Evolutionary conservation across 2,797 vertebrate species (phyloP), one percentile per base, ranked within the genome.

Genomic region (Anolis apletophallus): DNA sequence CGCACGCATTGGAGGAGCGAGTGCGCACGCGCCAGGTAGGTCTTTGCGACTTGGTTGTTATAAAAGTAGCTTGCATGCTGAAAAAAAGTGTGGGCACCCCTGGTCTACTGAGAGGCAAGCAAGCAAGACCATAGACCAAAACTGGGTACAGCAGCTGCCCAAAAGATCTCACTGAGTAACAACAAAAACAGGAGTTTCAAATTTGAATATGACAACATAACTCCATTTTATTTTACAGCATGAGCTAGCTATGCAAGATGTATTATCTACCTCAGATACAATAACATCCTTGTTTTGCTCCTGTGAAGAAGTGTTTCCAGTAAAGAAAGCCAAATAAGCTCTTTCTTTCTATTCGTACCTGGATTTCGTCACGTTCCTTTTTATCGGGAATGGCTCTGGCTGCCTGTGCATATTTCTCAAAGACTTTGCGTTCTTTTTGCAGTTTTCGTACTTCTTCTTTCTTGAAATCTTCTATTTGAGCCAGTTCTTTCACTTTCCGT

Each of bases 361-460:
- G 98, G 90, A 99, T 99, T 95, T 99, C 98, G 93, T 98, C 98
- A 19, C 98, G 97, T 82, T 99, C 98, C 89, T 97, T 98, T 95
- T 98, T 99, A 96, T 99, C 98, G 3, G 98, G 99, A n/a, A 98
- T 95, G 77, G 97, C 97, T 95, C 98, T 97, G 52, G 96, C 97
- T 3, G 97, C 97, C 40, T 95, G 93, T 1, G 96, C 93, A 8
- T 99, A 98, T 81, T 97, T 99, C 94, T 99, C 98, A 95, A 99
- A 99, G 91, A 99, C 93, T 95, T 96, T 98, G 17, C 97, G 97
- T 73, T 99, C 98, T 90, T 96, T 98, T 93, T 98, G 98, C 76
- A 99, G 91, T 93, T 98, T 99, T 93, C 94, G 97, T 50, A 89
- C 97, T 96, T 99, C 98, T 79, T 98, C 98, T 85, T 95, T 98